Conservation (phyloP, 2,113 vertebrate genomes). For the Corvus cornix region DNA sequence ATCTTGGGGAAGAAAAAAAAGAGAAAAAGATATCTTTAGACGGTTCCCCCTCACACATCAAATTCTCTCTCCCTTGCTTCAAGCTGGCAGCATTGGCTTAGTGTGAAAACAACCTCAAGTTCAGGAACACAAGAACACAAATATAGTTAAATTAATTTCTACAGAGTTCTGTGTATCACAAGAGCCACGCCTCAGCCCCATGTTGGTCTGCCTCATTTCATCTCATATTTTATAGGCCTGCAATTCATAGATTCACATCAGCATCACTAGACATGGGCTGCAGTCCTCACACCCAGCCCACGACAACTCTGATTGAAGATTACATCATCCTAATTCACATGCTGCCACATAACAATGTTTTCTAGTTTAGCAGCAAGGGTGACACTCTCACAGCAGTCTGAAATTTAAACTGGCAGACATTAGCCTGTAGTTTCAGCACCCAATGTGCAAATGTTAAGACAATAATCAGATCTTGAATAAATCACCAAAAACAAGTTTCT, state of each 20-base stretch:
- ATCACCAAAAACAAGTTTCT: not conserved
- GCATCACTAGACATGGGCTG: not conserved
- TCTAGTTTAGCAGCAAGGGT: slow-evolving; percentile 26
- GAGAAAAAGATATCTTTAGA: not conserved
- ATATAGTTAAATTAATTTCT: not conserved
- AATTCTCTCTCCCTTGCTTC: not conserved
- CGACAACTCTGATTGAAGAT: not conserved
- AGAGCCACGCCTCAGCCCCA: not conserved
- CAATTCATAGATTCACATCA: not conserved
- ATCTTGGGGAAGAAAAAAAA: not conserved
- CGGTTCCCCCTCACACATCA: not conserved
- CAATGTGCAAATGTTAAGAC: not conserved
- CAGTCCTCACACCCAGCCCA: not conserved
- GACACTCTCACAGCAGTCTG: slow-evolving; percentile 14
- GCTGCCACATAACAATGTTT: slow-evolving; percentile 16
- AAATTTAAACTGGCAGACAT: slow-evolving; percentile 36
- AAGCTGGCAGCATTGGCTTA: not conserved
- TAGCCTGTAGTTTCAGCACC: slow-evolving; percentile 12
- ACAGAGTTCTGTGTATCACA: not conserved
- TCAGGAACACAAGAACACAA: not conserved
- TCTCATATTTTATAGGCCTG: not conserved
- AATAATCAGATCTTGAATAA: not conserved
- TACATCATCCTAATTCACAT: slow-evolving; percentile 29
- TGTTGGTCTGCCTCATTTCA: not conserved
- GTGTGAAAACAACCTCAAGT: not conserved